Conservation (phyloP, 2,888 invertebrate genomes). For the Lordiphosa fenestrarum region DNA sequence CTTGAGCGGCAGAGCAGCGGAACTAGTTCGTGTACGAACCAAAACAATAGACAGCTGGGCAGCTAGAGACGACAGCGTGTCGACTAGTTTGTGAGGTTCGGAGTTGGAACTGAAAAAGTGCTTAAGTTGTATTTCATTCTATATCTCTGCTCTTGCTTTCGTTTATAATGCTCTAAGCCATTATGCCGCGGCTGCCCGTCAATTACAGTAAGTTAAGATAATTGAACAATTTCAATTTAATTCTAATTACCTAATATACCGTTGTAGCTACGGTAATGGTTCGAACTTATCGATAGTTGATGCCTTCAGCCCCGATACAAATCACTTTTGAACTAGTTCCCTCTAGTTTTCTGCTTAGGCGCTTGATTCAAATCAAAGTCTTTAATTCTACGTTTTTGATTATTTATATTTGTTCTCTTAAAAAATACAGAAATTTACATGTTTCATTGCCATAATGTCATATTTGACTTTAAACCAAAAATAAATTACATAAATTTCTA, state of each 20-base stretch:
- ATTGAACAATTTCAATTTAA: too few relatives aligned
- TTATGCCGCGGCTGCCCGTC: too few relatives aligned
- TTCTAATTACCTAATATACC: too few relatives aligned
- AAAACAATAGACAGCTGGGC: conserved; percentile 55
- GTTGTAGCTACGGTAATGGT: too few relatives aligned
- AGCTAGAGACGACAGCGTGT: neutral
- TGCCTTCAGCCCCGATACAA: too few relatives aligned
- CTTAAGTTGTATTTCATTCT: too few relatives aligned
- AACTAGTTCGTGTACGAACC: conserved; percentile 30
- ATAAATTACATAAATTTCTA: conserved; percentile 13
- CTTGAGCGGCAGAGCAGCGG: conserved; percentile 7
- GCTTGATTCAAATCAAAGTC: neutral
- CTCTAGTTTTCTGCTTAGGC: too few relatives aligned
- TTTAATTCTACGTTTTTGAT: conserved; percentile 8
- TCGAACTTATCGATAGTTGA: too few relatives aligned
- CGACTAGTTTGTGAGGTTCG: neutral
- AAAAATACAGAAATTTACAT: conserved; percentile 40
- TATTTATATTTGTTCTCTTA: conserved; percentile 47
- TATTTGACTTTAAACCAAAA: conserved; percentile 38
- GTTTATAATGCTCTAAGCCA: too few relatives aligned
- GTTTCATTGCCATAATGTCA: conserved; percentile 14
- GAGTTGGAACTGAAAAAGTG: neutral
- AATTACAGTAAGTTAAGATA: too few relatives aligned
- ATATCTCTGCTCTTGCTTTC: too few relatives aligned
- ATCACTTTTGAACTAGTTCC: neutral